Base-by-base conservation (phyloP, 2,888 invertebrate species). In the Thereva nobilitata region DNA sequence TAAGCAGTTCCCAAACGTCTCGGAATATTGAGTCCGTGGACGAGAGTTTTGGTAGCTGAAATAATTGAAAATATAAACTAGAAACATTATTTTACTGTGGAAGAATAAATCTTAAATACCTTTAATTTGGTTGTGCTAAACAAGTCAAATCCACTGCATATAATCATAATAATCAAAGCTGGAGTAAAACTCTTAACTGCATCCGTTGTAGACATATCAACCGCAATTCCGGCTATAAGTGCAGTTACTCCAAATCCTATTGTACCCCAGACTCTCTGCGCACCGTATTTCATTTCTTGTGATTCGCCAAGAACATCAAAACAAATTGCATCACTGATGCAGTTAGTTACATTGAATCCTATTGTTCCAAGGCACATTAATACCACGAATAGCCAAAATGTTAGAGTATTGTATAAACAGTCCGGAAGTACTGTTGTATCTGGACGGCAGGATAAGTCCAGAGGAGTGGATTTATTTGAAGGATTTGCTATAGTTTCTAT, bases 281-380 rank as follows among this genome's bases (percentile, higher is more conserved):
- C 85, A 0, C 93, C 92, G 74, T 92, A 93, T 67, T 85, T 84
- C 72, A 86, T 85, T 64, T 89, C 86, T 9, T 86, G 84, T 0
- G 87, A 85, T 4, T 87, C 84, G 9, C 91, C 92, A 45, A 96
- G 83, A 35, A 93, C 86, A 79, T 95, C 92, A 75, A 95, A 95
- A 77, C 94, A 93, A 40, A 95, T 89, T 0, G 95, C 93, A 79
- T 96, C 96, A 45, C 92, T 91, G 45, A 95, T 89, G 54, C 91
- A 92, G 74, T 94, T 91, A 41, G 89, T 87, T 0, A 95, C 93
- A 77, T 92, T 93, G 75, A 89, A 93, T 3, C 90, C 89, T 67
- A 92, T 89, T 2, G 87, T 90, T 38, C 92, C 92, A 1, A 90
- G 71, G 50, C 89, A 88, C 84, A 91, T 86, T 34, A 91, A 78